Base-by-base conservation (phyloP, 2,888 invertebrate species). In the Byasa hedistus region DNA sequence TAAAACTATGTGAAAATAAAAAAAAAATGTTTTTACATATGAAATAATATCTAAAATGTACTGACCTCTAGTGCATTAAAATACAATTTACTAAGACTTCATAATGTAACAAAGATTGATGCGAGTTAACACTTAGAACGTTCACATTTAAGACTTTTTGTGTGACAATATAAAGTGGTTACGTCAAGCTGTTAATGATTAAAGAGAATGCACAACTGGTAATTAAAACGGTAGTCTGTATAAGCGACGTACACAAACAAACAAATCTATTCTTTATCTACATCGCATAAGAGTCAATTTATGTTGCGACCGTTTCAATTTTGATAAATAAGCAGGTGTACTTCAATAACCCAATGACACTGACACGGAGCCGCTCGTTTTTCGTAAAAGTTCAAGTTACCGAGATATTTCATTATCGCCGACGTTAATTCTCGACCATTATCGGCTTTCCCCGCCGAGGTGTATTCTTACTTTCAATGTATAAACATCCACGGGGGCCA, bases 361-460 rank as follows among this genome's bases (percentile, higher is more conserved):
- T 72, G 65, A 69, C 68, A 57, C 69, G 64, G 39, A 56, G 62
- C 48, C 48, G 48, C 52, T 66, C 56, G 64, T 74, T 72, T 32
- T 75, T 69, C 65, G 70, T 69, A 70, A 71, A 73, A 73, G 73
- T 71, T 68, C 59, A 68, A 70, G 70, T 76, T 73, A 74, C 32
- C 73, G 75, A 75, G 72, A 77, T 70, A 69, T 76, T 76, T 75
- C 74, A 78, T 77, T 75, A 76, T 71, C 68, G 73, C 68, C 65
- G 65, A 69, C 70, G 69, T 73, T 74, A 75, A 75, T 76, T 76
- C 73, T 76, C 74, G 69, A 71, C 77, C 80, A 84, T 83, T 81
- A 83, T 74, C 79, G 73, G 73, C 84, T 87, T 83, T 85, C 83
- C 75, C 79, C 66, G 61, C 58, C 65, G 58, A 27, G 70, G 69